Percentiles rank a stretch among this genome's conserved stretches.
These are phyloP conservation scores for Tipula helvola DNA, from an alignment of 2,888 invertebrate genomes.

Conservation along the genomic window DNA sequence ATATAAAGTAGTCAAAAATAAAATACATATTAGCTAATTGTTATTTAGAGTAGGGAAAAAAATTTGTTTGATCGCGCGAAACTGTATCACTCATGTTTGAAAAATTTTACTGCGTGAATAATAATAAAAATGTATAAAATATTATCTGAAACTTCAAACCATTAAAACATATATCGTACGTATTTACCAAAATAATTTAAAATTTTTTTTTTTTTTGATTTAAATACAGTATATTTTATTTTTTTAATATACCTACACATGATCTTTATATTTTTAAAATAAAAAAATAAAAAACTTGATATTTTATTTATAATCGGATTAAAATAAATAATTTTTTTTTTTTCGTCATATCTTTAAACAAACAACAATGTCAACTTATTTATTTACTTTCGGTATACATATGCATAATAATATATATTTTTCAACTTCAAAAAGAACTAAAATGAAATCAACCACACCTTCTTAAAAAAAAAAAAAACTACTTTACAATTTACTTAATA, in stretches of 20 bases:
- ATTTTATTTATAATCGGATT: not conserved
- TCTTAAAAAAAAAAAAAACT: not conserved
- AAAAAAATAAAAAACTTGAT: not conserved
- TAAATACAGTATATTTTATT: not conserved
- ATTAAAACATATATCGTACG: not conserved
- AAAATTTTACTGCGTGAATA: not conserved
- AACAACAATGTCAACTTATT: not conserved
- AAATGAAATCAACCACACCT: not conserved
- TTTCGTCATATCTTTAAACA: not conserved
- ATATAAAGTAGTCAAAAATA: not conserved
- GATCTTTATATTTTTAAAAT: not conserved
- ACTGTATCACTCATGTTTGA: not conserved
- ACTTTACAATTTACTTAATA: not conserved
- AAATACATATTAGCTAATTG: not conserved
- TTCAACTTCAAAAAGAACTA: not conserved
- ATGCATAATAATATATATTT: not conserved
- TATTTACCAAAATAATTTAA: not conserved
- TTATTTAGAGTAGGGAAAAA: not conserved
- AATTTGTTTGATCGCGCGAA: not conserved
- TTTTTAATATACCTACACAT: not conserved
- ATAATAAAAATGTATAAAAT: not conserved
- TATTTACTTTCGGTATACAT: not conserved
- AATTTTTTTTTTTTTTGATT: not conserved
- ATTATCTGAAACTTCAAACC: not conserved
- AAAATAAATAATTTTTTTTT: not conserved